These are phyloP conservation scores for Chloroclysta siterata DNA, from an alignment of 2,888 invertebrate genomes.

Conservation along the genomic window DNA sequence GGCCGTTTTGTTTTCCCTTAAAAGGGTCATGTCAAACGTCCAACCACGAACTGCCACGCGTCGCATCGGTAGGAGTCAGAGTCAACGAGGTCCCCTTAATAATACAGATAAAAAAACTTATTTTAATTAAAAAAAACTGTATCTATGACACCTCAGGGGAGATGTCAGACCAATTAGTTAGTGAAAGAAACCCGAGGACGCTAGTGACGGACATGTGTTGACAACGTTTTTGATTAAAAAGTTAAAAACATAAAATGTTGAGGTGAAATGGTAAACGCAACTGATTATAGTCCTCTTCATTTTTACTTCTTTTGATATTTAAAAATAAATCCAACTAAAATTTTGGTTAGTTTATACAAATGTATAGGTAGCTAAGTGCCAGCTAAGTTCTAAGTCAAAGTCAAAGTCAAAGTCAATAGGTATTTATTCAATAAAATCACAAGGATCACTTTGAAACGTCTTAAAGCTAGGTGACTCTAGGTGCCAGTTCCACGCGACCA, in stretches of 20 bases:
- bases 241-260: slow-evolving; percentile 55
- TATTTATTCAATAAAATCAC: too few species aligned
- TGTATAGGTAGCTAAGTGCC: too few species aligned
- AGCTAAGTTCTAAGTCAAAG: too few species aligned
- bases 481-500: too few species aligned
- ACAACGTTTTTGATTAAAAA: slow-evolving; percentile 65
- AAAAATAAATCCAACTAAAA: too few species aligned
- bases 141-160: slow-evolving; percentile 59
- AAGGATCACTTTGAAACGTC: too few species aligned
- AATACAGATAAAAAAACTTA: slow-evolving; percentile 54
- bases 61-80: slow-evolving; percentile 15
- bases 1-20: slow-evolving; percentile 8
- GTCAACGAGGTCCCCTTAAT: slow-evolving; percentile 34
- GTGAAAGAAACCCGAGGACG: slow-evolving; percentile 73
- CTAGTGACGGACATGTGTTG: slow-evolving; percentile 73
- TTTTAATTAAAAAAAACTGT: slow-evolving; percentile 64
- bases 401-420: too few species aligned
- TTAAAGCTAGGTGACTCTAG: too few species aligned
- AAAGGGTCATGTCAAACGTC: slow-evolving; percentile 28
- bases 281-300: slow-evolving; percentile 22
- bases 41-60: slow-evolving; percentile 7
- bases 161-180: slow-evolving; percentile 81
- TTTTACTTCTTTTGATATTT: slow-evolving; percentile 18
- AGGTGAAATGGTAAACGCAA: slow-evolving; percentile 34
- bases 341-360: background rate